Conservation (phyloP, 2,113 vertebrate genomes). For the Macheiramphus alcinus region DNA sequence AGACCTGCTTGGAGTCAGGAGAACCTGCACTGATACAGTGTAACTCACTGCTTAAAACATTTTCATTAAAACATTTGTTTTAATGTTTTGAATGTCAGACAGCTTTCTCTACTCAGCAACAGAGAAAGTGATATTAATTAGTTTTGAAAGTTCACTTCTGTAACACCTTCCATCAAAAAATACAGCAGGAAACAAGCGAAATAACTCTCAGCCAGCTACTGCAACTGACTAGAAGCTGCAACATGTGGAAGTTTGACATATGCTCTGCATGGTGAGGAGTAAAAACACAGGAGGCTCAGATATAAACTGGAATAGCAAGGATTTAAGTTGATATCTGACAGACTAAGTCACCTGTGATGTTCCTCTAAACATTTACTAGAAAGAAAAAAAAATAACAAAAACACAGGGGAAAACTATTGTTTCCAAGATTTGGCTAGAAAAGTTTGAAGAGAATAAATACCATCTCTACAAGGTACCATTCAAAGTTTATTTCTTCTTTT, state of each 20-base stretch:
- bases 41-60: not conserved
- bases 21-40: not conserved
- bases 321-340: not conserved
- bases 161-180: not conserved
- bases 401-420: accelerated
- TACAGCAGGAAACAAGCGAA: not conserved
- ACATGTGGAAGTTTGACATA: not conserved
- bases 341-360: not conserved
- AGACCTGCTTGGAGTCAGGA: not conserved
- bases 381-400: not conserved
- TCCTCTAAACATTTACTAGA: not conserved
- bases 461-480: not conserved
- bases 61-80: not conserved
- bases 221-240: not conserved
- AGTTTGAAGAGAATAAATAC: not conserved
- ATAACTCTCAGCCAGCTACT: not conserved
- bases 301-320: not conserved
- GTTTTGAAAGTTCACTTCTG: not conserved
- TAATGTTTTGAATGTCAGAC: not conserved
- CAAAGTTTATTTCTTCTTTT: not conserved
- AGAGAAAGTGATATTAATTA: not conserved
- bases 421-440: not conserved
- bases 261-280: not conserved
- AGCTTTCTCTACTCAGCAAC: not conserved
- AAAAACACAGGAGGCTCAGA: not conserved